Evolutionary conservation across 2,797 vertebrate genomes (phyloP).

Genomic region (Gorsachius magnificus): DNA sequence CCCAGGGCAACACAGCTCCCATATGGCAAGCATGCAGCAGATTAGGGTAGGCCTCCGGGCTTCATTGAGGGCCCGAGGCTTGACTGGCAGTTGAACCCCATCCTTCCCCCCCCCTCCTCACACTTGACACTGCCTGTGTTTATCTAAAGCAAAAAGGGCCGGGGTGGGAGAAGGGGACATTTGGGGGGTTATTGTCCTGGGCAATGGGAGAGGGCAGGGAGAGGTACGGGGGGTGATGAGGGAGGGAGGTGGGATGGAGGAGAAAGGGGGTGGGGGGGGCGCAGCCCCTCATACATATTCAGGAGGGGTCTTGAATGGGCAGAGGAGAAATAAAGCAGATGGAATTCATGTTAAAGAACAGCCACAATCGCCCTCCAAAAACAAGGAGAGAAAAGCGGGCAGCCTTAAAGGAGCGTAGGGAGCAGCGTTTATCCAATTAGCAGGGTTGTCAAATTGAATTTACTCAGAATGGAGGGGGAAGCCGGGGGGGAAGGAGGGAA

Average conservation of each 20-base stretch:
- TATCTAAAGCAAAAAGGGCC: slow-evolving; percentile 92
- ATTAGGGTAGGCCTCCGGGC: slow-evolving; percentile 86
- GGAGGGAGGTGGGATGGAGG: slow-evolving; percentile 22
- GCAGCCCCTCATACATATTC: slow-evolving; percentile 91
- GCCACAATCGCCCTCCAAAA: slow-evolving; percentile 82
- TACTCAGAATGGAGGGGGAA: slow-evolving; percentile 80
- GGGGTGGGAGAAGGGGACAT: slow-evolving; percentile 53
- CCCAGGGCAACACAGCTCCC: slow-evolving; percentile 95
- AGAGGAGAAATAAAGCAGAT: slow-evolving; percentile 83
- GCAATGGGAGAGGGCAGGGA: slow-evolving; percentile 66
- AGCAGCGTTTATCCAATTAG: slow-evolving; percentile 96
- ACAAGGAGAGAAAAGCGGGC: slow-evolving; percentile 84
- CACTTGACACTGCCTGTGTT: slow-evolving; percentile 99
- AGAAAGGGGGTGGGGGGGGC: slow-evolving; percentile 22
- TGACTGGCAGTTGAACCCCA: slow-evolving; percentile 92
- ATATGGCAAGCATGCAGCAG: slow-evolving; percentile 94
- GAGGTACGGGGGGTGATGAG: not conserved
- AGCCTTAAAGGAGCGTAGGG: slow-evolving; percentile 78
- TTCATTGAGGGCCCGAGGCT: slow-evolving; percentile 79
- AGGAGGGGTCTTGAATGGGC: slow-evolving; percentile 79
- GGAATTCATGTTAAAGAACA: slow-evolving; percentile 82
- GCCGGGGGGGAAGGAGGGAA: slow-evolving; percentile 32
- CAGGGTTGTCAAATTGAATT: slow-evolving; percentile 99
- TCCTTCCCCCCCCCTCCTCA: slow-evolving; percentile 87
- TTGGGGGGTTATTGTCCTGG: slow-evolving; percentile 78